These are phyloP conservation scores for Apeira syringaria DNA, from an alignment of 2,888 invertebrate species.

Conservation along the genomic window DNA sequence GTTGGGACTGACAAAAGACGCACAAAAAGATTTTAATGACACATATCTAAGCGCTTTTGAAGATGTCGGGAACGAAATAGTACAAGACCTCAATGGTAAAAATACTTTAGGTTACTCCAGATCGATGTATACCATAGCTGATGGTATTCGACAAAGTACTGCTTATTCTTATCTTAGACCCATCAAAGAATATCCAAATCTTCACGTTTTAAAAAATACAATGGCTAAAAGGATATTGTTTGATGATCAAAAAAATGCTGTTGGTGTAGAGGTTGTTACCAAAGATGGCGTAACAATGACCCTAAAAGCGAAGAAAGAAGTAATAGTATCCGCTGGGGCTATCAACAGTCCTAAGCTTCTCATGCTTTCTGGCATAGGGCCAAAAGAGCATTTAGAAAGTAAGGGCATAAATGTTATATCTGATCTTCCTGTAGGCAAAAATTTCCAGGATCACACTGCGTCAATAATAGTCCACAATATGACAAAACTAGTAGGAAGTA, in stretches of 20 bases:
- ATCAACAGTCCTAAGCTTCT: conserved; percentile 47
- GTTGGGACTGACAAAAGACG: conserved; percentile 39
- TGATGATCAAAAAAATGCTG: conserved; percentile 42
- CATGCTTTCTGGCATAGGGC: conserved; percentile 54
- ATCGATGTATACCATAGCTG: conserved; percentile 28
- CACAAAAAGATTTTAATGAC: conserved; percentile 12
- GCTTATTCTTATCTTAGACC: conserved; percentile 40
- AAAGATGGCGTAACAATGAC: conserved; percentile 27
- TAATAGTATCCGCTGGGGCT: conserved; percentile 50
- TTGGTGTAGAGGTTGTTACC: conserved; percentile 36
- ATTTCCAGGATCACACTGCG: conserved; percentile 42
- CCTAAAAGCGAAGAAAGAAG: conserved; percentile 40
- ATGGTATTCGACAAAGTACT: conserved; percentile 37
- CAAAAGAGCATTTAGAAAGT: conserved; percentile 38
- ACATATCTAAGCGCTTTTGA: conserved; percentile 48
- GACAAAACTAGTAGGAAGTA: conserved; percentile 15
- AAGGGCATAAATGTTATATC: conserved; percentile 38
- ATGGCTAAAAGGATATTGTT: conserved; percentile 43
- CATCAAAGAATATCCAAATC: conserved; percentile 36
- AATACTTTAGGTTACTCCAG: conserved; percentile 47
- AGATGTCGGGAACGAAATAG: conserved; percentile 58
- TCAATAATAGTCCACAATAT: conserved; percentile 29
- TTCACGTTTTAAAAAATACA: conserved; percentile 43
- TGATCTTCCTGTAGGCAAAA: conserved; percentile 49
- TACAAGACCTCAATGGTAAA: conserved; percentile 42